Evolutionary conservation across 2,113 vertebrate species (phyloP).

Genomic region (Malurus elegans): DNA sequence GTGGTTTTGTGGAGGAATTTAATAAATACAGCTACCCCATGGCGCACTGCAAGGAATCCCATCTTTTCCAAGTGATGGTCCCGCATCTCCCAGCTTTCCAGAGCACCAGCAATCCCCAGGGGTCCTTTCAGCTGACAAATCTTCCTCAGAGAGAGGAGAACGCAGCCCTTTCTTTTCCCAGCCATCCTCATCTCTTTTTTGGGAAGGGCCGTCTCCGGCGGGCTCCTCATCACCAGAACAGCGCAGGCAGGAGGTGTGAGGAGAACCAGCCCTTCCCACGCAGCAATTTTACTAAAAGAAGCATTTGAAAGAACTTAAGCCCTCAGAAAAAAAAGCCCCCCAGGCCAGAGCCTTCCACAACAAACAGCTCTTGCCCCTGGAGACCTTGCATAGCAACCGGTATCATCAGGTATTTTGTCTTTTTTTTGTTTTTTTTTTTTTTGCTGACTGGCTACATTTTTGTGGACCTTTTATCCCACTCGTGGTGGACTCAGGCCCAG

Average conservation of each 20-base stretch:
- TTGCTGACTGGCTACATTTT: conserved; percentile 51
- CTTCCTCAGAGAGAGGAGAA: background rate
- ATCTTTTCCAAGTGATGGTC: background rate
- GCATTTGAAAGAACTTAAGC: conserved; percentile 29
- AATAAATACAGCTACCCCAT: background rate
- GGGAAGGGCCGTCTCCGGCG: background rate
- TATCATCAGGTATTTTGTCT: background rate
- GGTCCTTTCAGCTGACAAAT: background rate
- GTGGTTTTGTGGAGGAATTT: conserved; percentile 12
- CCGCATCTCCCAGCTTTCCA: conserved; percentile 16
- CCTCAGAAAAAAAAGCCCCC: conserved; percentile 40
- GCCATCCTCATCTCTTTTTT: background rate
- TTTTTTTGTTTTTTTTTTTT: background rate
- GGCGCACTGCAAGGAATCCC: background rate
- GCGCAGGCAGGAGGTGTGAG: background rate
- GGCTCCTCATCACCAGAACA: background rate
- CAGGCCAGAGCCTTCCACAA: conserved; percentile 1
- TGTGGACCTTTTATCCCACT: background rate
- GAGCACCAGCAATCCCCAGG: conserved; percentile 20
- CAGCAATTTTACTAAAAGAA: background rate
- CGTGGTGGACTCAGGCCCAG: background rate
- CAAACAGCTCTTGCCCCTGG: background rate
- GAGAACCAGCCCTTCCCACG: background rate
- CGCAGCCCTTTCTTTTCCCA: background rate
- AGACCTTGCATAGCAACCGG: conserved; percentile 53